A percentile compares a stretch with the other conserved stretches of the same genome.
Evolutionary conservation across 2,888 invertebrate species (phyloP).

Genomic region (Coleophora flavipennella): DNA sequence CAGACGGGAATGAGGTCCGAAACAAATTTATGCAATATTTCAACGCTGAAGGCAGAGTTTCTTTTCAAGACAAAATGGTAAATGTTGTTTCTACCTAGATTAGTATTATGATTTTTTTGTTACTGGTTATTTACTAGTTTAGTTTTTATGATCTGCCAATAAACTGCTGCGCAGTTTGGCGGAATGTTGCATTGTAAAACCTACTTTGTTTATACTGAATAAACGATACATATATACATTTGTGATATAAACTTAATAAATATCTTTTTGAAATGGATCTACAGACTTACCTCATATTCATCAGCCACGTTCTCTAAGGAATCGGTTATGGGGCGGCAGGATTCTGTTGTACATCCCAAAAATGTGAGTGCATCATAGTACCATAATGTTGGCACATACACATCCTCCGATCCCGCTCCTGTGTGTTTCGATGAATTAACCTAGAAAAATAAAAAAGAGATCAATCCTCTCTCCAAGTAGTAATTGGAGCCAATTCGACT

Average conservation of each 20-base stretch:
- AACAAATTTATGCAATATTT: constrained; percentile 9
- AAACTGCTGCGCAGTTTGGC: not conserved
- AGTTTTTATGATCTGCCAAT: constrained; percentile 1
- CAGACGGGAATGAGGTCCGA: constrained; percentile 3
- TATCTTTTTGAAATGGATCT: not conserved
- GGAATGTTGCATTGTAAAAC: not conserved
- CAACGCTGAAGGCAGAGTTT: constrained; percentile 7
- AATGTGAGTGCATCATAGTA: constrained; percentile 9
- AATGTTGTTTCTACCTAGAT: constrained; percentile 4
- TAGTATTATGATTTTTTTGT: not conserved
- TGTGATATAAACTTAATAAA: constrained; percentile 1
- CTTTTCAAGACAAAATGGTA: constrained; percentile 13
- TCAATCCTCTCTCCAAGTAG: not conserved
- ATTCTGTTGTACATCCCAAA: constrained; percentile 7
- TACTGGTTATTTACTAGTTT: too few species aligned
- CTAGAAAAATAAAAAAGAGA: not conserved
- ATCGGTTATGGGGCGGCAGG: constrained; percentile 7
- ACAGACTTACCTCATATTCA: not conserved
- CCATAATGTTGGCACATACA: constrained; percentile 10
- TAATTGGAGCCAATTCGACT: not conserved
- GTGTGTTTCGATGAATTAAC: constrained; percentile 3
- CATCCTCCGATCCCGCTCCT: constrained; percentile 7
- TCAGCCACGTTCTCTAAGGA: constrained; percentile 7
- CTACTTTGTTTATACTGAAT: constrained; percentile 5
- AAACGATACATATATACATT: constrained; percentile 2